phyloP scores from a whole-genome alignment of 2,888 invertebrate species.

The Heliconius charithonia region DNA sequence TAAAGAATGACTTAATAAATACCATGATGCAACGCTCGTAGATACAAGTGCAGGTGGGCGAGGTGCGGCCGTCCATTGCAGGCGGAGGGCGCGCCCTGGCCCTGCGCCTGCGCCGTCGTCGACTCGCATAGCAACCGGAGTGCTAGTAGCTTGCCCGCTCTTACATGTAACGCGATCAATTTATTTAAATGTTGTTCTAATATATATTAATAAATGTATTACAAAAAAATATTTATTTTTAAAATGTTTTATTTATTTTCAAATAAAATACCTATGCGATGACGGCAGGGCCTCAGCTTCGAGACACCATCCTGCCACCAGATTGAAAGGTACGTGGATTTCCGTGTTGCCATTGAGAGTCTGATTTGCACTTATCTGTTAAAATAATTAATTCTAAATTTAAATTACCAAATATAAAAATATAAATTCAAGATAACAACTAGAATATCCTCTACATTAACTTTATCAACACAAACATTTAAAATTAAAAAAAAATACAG shows the following conservation, averaged over 20 bases:
- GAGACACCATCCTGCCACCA: slow-evolving; percentile 97
- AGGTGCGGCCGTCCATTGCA: slow-evolving; percentile 83
- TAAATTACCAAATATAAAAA: background rate
- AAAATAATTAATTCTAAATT: slow-evolving; percentile 35
- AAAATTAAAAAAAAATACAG: too few species aligned
- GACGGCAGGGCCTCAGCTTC: slow-evolving; percentile 91
- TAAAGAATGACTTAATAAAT: slow-evolving; percentile 42
- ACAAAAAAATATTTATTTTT: too few species aligned
- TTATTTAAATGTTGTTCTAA: background rate
- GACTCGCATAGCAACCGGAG: slow-evolving; percentile 94
- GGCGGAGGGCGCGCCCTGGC: slow-evolving; percentile 81
- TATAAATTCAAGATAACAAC: too few species aligned
- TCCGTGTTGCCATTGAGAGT: slow-evolving; percentile 80
- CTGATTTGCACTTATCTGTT: slow-evolving; percentile 80
- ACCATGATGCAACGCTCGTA: slow-evolving; percentile 93
- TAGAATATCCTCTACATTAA: too few species aligned
- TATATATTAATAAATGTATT: background rate
- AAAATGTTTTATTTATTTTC: background rate
- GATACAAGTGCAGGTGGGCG: slow-evolving; percentile 93
- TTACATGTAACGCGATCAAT: slow-evolving; percentile 41
- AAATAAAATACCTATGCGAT: slow-evolving; percentile 86
- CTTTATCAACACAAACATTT: too few species aligned
- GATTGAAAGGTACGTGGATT: slow-evolving; percentile 88
- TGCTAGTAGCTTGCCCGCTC: slow-evolving; percentile 92
- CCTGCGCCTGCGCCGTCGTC: slow-evolving; percentile 91